Evolutionary conservation across 1,140 invertebrate genomes (phyloP).

Genomic region (Drosophila auraria): DNA sequence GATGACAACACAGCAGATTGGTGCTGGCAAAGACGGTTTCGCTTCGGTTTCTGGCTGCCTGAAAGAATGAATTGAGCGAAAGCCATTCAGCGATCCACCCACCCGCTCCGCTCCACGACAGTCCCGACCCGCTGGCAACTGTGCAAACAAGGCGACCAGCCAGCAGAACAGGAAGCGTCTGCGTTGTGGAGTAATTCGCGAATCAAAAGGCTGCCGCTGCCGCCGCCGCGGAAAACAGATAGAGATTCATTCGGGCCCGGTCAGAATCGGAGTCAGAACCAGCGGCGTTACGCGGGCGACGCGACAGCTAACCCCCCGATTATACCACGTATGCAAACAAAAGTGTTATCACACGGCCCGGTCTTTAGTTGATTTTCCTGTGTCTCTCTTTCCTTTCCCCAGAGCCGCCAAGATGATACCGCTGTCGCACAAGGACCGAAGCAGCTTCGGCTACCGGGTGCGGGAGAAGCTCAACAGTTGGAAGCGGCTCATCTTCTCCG

Average conservation of each 20-base stretch:
- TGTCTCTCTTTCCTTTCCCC: conserved; percentile 1
- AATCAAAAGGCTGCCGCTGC: conserved; percentile 51
- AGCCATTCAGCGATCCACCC: conserved; percentile 30
- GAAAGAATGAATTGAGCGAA: conserved; percentile 71
- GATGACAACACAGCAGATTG: conserved; percentile 79
- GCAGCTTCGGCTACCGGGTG: conserved; percentile 88
- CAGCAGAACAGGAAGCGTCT: conserved; percentile 58
- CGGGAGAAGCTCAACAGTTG: conserved; percentile 91
- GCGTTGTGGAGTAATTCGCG: conserved; percentile 34
- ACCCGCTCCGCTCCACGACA: conserved; percentile 26
- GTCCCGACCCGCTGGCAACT: conserved; percentile 43
- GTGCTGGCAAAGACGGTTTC: conserved; percentile 46
- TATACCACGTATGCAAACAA: conserved; percentile 82
- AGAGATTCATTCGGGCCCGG: conserved; percentile 47
- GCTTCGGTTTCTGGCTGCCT: conserved; percentile 23
- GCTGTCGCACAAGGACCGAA: conserved; percentile 91
- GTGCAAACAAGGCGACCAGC: conserved; percentile 51
- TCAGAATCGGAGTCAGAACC: conserved; percentile 36
- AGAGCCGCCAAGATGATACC: conserved; percentile 86
- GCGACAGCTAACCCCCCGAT: conserved; percentile 52
- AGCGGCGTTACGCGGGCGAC: conserved; percentile 36
- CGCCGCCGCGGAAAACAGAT: conserved; percentile 30
- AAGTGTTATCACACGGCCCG: conserved; percentile 48
- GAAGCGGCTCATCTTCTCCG: conserved; percentile 95
- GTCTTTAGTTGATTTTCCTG: conserved; percentile 5